Evolutionary conservation across 2,797 vertebrate species (phyloP), one percentile per base, ranked within the genome.

Genomic region (Sebastes matsubarae): DNA sequence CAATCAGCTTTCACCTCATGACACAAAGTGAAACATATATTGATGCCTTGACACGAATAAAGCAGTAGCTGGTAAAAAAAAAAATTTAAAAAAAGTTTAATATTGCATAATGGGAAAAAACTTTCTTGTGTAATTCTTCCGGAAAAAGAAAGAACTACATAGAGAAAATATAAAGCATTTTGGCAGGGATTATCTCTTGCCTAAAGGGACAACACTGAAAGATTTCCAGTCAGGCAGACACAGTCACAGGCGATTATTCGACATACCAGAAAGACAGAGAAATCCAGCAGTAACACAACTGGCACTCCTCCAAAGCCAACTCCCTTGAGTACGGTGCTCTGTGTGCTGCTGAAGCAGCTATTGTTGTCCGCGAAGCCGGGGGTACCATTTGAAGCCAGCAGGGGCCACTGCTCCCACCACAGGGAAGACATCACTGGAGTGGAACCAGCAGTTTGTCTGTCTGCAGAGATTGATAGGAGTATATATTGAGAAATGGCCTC

Each of bases 271-370:
- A 99, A 99, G 84, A 96, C 95, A 58, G 66, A 32, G 77, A 98
- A 97, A 6, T 99, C 95, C 2, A 99, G 94, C 82, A 99, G 93
- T 52, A 99, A 92, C 27, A 99, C 98, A 0, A 94, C 86, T 3
- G 97, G 99, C 66, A 99, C 91, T 22, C 99, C 98, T 46, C 98
- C 98, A 14, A 99, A 99, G 25, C 88, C 74, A n/a, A 96, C 92
- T 2, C 96, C 97, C 14, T 94, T 96, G 38, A 99, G 96, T 29
- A 98, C 97, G 0, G 96, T 97, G 93, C 92, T 98, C 80, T 95
- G 90, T 3, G 50, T 93, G 67, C 95, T 77, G 87, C 88, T 96
- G 91, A 96, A 97, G 92, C 99, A 99, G 91, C 95, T 96, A 0
- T 66, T 87, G 66, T 93, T 94, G 58, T 97, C 95, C 2, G 3